phyloP scores from a whole-genome alignment of 2,888 invertebrate species.

The Apotomis capreana region DNA sequence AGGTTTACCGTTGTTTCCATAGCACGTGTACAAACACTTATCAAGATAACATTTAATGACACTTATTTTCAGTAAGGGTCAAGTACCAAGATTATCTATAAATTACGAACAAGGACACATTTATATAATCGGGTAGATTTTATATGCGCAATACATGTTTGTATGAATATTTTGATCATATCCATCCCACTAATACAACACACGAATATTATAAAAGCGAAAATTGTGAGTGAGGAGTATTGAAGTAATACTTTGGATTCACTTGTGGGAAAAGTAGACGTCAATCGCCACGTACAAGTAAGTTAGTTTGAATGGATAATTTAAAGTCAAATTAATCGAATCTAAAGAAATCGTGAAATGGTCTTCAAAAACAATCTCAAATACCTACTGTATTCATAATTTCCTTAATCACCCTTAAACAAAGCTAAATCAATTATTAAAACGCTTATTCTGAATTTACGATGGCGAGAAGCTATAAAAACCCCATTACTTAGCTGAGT shows the following conservation, averaged over 20 bases:
- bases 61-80: constrained; percentile 7
- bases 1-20: not conserved
- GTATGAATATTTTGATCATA: too few species aligned
- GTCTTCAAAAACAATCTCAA: not conserved
- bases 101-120: constrained; percentile 5
- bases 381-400: constrained; percentile 18
- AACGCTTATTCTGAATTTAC: constrained; percentile 34
- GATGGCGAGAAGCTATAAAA: constrained; percentile 36
- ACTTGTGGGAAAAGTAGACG: too few species aligned
- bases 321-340: too few species aligned
- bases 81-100: constrained; percentile 7
- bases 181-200: too few species aligned
- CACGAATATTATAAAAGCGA: too few species aligned
- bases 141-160: too few species aligned
- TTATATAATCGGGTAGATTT: not conserved
- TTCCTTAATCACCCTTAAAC: constrained; percentile 20
- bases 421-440: constrained; percentile 36
- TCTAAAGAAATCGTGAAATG: not conserved
- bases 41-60: constrained; percentile 7
- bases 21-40: not conserved
- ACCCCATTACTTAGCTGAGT: constrained; percentile 32
- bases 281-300: too few species aligned
- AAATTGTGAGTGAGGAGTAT: too few species aligned
- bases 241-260: too few species aligned
- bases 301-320: too few species aligned